Base-by-base conservation (phyloP, 1,140 invertebrate species). In the Teleogryllus occipitalis region DNA sequence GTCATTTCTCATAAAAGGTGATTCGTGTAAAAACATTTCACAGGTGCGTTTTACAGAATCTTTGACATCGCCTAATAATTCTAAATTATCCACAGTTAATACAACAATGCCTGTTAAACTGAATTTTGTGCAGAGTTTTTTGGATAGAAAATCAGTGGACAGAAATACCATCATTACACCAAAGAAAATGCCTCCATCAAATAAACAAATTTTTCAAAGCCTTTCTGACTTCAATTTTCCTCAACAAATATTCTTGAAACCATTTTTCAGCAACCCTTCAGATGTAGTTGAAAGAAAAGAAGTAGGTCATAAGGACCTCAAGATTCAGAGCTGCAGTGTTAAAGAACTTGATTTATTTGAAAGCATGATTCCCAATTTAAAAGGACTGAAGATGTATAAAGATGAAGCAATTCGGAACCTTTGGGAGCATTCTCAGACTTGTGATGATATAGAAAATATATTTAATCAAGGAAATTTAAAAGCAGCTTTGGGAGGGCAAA, bases 201-300 rank as follows among this genome's bases (percentile, higher is more conserved):
- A 76, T 12, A 12, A 78, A 46, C 48, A 78, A 65, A 47, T 78
- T 39, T 18, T 78, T 8, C n/a, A 47, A 65, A 78, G 78, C 27
- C 39, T 78, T 72, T 18, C 10, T 15, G n/a, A 72, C 27, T 47
- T 78, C n/a, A 21, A 54, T 47, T 72, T 78, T 78, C 79, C 74
- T 15, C 47, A 22, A 21, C 22, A 77, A 46, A 39, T 15, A 65
- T 21, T 39, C 21, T 74, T 47, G 75, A 75, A 80, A 21, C 79
- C 79, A 0, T 80, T 80, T 77, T 76, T 72, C 49, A 65, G 79
- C 65, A 74, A 80, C 49, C 2, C 75, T 46, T 65, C 22, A n/a
- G 79, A 80, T 80, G 47, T 65, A 72, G 46, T 8, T n/a, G 49
- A 72, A 10, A 54, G 46, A 47, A 77, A 47, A 77, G 75, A 80